phyloP scores from a whole-genome alignment of 2,888 invertebrate species.

The Sinotaia quadrata region DNA sequence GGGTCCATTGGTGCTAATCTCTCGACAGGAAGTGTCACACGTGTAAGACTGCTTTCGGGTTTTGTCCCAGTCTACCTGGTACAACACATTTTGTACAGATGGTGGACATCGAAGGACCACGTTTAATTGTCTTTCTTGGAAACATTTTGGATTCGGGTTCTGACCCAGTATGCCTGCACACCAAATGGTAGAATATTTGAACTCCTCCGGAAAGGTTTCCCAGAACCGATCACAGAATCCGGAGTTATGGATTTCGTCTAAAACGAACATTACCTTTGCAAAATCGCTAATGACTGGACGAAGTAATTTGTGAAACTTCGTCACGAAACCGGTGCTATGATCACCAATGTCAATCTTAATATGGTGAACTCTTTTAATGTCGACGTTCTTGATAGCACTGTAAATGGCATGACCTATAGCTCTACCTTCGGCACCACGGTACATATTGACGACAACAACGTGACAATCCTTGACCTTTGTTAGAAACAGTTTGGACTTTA shows the following conservation, averaged over 20 bases:
- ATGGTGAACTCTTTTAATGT: too few relatives aligned
- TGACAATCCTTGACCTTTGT: neutral
- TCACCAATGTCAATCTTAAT: too few relatives aligned
- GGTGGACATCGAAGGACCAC: constrained; percentile 18
- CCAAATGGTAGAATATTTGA: constrained; percentile 25
- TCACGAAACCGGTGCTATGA: too few relatives aligned
- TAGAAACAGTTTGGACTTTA: constrained; percentile 23
- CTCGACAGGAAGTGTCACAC: neutral
- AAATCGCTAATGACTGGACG: too few relatives aligned
- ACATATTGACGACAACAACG: constrained; percentile 34
- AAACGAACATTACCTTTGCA: constrained; percentile 29
- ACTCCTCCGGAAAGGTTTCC: constrained; percentile 4
- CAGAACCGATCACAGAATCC: constrained; percentile 26
- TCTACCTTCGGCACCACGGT: constrained; percentile 32
- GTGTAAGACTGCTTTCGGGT: neutral
- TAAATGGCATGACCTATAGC: constrained; percentile 32
- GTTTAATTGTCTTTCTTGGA: neutral
- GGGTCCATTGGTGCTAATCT: constrained; percentile 14
- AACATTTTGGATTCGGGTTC: constrained; percentile 3
- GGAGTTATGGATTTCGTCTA: constrained; percentile 33
- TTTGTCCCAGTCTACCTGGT: constrained; percentile 20
- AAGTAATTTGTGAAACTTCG: too few relatives aligned
- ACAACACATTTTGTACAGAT: constrained; percentile 13
- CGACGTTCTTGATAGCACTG: too few relatives aligned
- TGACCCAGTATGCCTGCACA: constrained; percentile 33